These are phyloP conservation scores for Drosophila recens DNA, from an alignment of 2,888 invertebrate species.

Conservation along the genomic window DNA sequence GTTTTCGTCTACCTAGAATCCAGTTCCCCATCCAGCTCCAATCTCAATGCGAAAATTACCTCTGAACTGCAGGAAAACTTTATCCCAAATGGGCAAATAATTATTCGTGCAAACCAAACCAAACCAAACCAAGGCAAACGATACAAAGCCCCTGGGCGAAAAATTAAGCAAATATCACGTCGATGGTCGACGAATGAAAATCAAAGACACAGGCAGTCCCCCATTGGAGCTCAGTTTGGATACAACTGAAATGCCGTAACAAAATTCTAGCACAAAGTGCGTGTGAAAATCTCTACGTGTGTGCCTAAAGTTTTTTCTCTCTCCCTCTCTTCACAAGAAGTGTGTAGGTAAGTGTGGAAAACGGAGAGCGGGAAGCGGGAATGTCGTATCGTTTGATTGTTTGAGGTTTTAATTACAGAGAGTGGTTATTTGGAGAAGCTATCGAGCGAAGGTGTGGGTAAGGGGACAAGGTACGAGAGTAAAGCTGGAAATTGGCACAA, in stretches of 20 bases:
- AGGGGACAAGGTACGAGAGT: slow-evolving; percentile 14
- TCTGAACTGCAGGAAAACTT: slow-evolving; percentile 52
- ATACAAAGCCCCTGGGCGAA: slow-evolving; percentile 36
- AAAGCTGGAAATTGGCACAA: slow-evolving; percentile 62
- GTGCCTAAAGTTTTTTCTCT: slow-evolving; percentile 47
- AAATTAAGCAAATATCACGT: slow-evolving; percentile 80
- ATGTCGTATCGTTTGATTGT: slow-evolving; percentile 56
- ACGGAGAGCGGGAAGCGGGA: background rate
- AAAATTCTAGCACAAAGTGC: slow-evolving; percentile 62
- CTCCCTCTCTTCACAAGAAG: background rate
- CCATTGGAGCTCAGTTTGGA: slow-evolving; percentile 31
- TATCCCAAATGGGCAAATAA: slow-evolving; percentile 76
- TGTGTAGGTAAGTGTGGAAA: background rate
- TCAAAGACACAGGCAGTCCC: slow-evolving; percentile 52
- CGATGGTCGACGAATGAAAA: slow-evolving; percentile 45
- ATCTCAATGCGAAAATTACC: slow-evolving; percentile 39
- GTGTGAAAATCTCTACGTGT: slow-evolving; percentile 69
- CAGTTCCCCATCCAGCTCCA: slow-evolving; percentile 23
- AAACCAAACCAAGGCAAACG: slow-evolving; percentile 32
- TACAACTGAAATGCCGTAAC: slow-evolving; percentile 43
- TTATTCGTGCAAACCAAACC: slow-evolving; percentile 69
- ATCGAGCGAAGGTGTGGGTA: slow-evolving; percentile 19
- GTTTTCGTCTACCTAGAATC: slow-evolving; percentile 62
- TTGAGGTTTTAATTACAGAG: slow-evolving; percentile 73
- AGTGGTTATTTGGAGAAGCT: slow-evolving; percentile 60